A percentile compares a stretch with the other conserved stretches of the same genome.
Conservation (phyloP, 2,888 invertebrate species). For the Phalera bucephala region DNA sequence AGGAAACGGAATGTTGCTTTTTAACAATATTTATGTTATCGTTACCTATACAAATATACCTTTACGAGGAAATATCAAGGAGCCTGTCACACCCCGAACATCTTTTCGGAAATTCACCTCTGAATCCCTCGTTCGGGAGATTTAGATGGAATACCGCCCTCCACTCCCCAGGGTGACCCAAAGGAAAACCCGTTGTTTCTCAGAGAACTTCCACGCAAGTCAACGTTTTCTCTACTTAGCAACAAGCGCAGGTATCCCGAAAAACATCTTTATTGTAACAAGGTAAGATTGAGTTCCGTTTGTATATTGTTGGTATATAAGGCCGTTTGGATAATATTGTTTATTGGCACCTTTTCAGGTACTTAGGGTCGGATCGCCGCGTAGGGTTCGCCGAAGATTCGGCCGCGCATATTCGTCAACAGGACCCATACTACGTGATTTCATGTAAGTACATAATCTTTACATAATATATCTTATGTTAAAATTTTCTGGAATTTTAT, state of each 20-base stretch:
- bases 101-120: conserved; percentile 71
- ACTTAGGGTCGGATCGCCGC: conserved; percentile 68
- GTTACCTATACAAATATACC: conserved; percentile 19
- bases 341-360: conserved; percentile 79
- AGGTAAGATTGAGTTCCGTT: conserved; percentile 24
- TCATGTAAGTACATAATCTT: conserved; percentile 1
- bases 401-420: conserved; percentile 59
- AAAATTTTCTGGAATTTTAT: no score
- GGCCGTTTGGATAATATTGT: conserved; percentile 39
- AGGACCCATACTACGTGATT: conserved; percentile 39
- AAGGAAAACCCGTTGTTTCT: conserved; percentile 76
- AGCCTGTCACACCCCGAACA: conserved; percentile 53
- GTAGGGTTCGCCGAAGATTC: conserved; percentile 57
- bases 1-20: no score
- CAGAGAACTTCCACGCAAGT: conserved; percentile 53
- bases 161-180: conserved; percentile 68
- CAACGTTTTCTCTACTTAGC: conserved; percentile 32
- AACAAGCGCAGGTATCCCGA: conserved; percentile 20
- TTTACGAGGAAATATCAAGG: conserved; percentile 31
- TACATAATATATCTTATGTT: no score
- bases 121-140: conserved; percentile 70
- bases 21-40: no score
- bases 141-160: conserved; percentile 70
- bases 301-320: conserved; percentile 22
- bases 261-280: conserved; percentile 17